A percentile compares a stretch with the other conserved stretches of the same genome.
These are phyloP conservation scores for Mesoclemmys tuberculata DNA, from an alignment of 2,113 vertebrate species.

Conservation along the genomic window DNA sequence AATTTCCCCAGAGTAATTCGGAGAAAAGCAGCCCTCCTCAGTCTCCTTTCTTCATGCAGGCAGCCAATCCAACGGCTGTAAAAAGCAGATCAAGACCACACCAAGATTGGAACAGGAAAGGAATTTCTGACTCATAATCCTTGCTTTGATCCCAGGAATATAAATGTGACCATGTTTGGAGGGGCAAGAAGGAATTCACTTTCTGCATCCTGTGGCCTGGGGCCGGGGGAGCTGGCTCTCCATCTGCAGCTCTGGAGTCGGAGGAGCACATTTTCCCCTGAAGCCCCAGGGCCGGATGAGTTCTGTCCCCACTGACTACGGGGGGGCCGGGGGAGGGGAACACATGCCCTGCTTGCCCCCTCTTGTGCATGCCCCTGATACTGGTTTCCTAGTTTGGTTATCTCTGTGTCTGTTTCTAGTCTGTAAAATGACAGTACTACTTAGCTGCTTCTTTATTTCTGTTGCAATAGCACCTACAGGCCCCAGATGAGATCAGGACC, in stretches of 20 bases:
- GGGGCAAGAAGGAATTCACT: too few species aligned
- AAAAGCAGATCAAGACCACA: neutral
- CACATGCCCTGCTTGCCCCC: too few species aligned
- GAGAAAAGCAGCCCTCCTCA: neutral
- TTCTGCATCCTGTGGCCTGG: too few species aligned
- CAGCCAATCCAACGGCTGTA: neutral
- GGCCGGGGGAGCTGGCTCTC: too few species aligned
- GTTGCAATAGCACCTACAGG: neutral
- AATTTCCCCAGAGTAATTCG: neutral
- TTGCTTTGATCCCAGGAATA: neutral
- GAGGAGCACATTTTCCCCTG: too few species aligned
- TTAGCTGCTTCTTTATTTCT: neutral
- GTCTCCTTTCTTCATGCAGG: neutral
- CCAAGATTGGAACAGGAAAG: neutral
- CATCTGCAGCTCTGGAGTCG: too few species aligned
- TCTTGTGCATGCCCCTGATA: neutral
- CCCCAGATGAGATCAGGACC: neutral
- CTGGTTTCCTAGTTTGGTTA: neutral
- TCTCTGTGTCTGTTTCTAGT: neutral
- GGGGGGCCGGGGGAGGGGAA: too few species aligned
- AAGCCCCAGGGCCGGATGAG: too few species aligned
- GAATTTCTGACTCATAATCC: neutral
- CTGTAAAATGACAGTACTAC: neutral
- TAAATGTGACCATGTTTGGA: too few species aligned
- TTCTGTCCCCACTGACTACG: too few species aligned